Evolutionary conservation across 2,888 invertebrate genomes (phyloP).

Genomic region (Alcis repandata): DNA sequence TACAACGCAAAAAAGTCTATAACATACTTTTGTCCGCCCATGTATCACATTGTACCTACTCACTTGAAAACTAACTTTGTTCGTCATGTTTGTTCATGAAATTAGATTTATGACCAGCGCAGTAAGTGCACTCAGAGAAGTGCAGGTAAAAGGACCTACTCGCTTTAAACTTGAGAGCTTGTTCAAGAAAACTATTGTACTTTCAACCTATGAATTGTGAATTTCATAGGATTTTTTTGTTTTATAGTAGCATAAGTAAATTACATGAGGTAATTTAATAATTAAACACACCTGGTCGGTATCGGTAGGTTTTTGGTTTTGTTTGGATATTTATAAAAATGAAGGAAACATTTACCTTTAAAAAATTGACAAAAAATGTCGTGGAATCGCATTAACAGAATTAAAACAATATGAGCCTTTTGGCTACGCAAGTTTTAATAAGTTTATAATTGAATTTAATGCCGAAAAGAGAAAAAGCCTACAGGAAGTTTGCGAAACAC

Average conservation of each 20-base stretch:
- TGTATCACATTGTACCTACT: neutral
- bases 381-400: neutral
- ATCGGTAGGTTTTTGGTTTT: no score
- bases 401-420: neutral
- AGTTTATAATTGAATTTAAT: conserved; percentile 11
- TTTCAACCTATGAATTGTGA: neutral
- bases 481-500: neutral
- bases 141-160: neutral
- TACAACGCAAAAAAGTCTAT: no score
- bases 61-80: neutral
- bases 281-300: no score
- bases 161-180: neutral
- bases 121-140: conserved; percentile 15
- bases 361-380: no score
- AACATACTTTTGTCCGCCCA: neutral
- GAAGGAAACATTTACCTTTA: no score
- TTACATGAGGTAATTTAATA: no score
- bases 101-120: conserved; percentile 22
- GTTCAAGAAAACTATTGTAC: neutral
- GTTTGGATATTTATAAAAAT: no score
- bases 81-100: conserved; percentile 15
- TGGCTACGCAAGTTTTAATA: neutral
- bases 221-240: neutral
- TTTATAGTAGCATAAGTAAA: no score
- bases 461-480: neutral